phyloP scores from a whole-genome alignment of 2,888 invertebrate genomes.

The Lasioglossum lativentre region DNA sequence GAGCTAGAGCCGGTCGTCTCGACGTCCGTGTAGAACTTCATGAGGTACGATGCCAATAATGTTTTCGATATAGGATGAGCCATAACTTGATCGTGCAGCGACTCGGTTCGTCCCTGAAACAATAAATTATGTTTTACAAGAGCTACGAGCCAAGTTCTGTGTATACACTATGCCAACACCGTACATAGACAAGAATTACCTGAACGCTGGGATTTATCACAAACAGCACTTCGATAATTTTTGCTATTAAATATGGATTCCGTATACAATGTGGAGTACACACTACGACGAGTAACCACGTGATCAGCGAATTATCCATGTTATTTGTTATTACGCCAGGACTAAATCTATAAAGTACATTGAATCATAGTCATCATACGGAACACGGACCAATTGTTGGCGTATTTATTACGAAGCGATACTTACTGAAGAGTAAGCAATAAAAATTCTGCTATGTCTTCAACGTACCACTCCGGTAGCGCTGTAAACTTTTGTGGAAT shows the following conservation, averaged over 20 bases:
- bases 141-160: not conserved
- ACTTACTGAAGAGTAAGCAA: constrained; percentile 96
- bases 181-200: constrained; percentile 62
- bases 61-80: constrained; percentile 94
- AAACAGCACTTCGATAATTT: constrained; percentile 96
- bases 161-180: not conserved
- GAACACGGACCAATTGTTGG: not conserved
- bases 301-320: constrained; percentile 93
- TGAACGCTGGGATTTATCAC: constrained; percentile 91
- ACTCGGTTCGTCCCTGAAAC: constrained; percentile 82
- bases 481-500: constrained; percentile 93
- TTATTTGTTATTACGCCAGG: constrained; percentile 91
- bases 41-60: constrained; percentile 94
- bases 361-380: not conserved
- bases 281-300: constrained; percentile 95
- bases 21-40: constrained; percentile 99
- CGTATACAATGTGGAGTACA: constrained; percentile 96
- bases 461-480: constrained; percentile 98
- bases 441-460: constrained; percentile 98
- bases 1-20: constrained; percentile 99
- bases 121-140: not conserved
- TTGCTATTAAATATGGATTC: constrained; percentile 98
- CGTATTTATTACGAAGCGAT: constrained; percentile 88
- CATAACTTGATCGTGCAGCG: constrained; percentile 92
- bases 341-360: constrained; percentile 87